Conservation (phyloP, 2,113 vertebrate species). For the Ovis canadensis region DNA sequence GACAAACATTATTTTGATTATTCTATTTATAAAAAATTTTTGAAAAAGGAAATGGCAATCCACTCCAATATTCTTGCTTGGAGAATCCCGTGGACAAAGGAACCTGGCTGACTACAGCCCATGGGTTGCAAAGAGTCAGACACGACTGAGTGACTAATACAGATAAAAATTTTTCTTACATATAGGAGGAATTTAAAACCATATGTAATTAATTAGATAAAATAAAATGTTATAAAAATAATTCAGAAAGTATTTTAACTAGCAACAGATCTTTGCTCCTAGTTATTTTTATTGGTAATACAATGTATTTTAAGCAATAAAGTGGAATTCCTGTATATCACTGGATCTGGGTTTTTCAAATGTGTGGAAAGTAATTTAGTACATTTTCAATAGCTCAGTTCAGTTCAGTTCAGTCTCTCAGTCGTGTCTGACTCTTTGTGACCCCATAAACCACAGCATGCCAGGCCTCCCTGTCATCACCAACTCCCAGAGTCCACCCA, state of each 20-base stretch:
- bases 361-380: not conserved
- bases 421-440: not conserved
- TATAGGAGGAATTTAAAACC: not conserved
- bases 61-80: not conserved
- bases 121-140: not conserved
- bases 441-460: not conserved
- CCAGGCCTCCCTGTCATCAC: not conserved
- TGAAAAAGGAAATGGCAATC: not conserved
- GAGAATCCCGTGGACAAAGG: not conserved
- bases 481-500: not conserved
- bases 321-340: not conserved
- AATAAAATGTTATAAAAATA: not conserved
- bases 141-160: not conserved
- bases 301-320: not conserved
- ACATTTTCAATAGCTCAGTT: not conserved
- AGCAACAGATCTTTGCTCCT: rapidly evolving
- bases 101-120: not conserved
- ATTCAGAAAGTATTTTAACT: not conserved
- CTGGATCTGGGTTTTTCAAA: not conserved
- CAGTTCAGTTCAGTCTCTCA: not conserved
- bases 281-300: not conserved
- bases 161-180: not conserved
- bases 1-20: not conserved
- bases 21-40: not conserved
- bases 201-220: not conserved